Evolutionary conservation across 1,140 invertebrate species (phyloP).

Genomic region (Planococcus citri): DNA sequence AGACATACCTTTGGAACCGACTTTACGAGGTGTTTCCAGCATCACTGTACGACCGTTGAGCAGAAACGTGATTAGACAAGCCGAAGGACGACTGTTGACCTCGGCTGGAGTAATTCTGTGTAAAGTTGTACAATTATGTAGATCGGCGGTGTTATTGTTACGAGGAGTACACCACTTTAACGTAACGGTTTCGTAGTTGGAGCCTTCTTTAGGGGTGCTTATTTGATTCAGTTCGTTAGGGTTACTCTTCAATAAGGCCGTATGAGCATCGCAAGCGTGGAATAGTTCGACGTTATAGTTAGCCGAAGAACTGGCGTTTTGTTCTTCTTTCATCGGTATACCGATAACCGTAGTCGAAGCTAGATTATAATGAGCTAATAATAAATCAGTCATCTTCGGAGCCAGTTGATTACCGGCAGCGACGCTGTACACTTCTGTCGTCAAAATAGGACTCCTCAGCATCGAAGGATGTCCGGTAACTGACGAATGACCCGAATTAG

Average conservation of each 20-base stretch:
- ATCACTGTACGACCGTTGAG: constrained; percentile 86
- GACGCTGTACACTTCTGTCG: constrained; percentile 37
- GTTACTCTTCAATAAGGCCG: constrained; percentile 53
- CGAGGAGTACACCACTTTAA: constrained; percentile 93
- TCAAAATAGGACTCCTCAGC: constrained; percentile 46
- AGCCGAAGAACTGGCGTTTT: constrained; percentile 92
- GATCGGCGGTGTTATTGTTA: constrained; percentile 54
- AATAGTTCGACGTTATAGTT: constrained; percentile 97
- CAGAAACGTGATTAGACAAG: constrained; percentile 92
- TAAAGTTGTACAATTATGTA: constrained; percentile 67
- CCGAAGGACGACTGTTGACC: constrained; percentile 83
- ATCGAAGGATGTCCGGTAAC: constrained; percentile 21
- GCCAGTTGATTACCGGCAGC: constrained; percentile 40
- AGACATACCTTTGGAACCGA: constrained; percentile 72
- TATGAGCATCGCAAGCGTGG: constrained; percentile 72
- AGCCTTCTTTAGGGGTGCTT: constrained; percentile 44
- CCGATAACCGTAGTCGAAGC: constrained; percentile 92
- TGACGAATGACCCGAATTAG: constrained; percentile 41
- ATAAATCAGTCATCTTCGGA: constrained; percentile 56
- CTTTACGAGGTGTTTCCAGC: constrained; percentile 72
- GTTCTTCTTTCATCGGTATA: constrained; percentile 99
- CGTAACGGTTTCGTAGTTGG: constrained; percentile 62
- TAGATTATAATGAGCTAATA: constrained; percentile 77
- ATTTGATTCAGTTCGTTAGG: constrained; percentile 30
- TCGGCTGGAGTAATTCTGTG: constrained; percentile 89